A percentile compares a stretch with the other conserved stretches of the same genome.
These are phyloP conservation scores for Thinocorus orbignyianus DNA, from an alignment of 2,113 vertebrate species.

Conservation along the genomic window DNA sequence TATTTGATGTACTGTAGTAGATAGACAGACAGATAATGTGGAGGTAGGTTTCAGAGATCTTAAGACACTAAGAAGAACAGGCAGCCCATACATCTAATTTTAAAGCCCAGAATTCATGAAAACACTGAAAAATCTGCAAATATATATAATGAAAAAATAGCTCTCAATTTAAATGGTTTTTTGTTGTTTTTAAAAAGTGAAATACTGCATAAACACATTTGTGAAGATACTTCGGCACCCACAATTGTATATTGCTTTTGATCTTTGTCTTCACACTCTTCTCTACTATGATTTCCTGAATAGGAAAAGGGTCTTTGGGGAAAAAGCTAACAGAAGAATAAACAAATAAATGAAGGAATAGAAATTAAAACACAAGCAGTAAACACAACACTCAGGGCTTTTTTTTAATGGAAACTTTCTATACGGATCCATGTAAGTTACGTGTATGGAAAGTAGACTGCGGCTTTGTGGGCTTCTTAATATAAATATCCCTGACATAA, in stretches of 20 bases:
- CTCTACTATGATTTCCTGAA: background rate
- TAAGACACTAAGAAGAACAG: background rate
- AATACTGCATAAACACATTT: background rate
- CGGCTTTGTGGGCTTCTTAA: constrained; percentile 41
- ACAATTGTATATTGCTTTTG: background rate
- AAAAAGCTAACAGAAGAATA: background rate
- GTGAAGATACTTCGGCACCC: background rate
- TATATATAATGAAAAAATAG: background rate
- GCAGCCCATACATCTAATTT: background rate
- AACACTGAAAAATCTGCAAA: background rate
- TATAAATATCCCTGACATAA: constrained; percentile 54
- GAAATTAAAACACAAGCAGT: background rate
- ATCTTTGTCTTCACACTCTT: background rate
- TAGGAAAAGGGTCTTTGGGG: background rate
- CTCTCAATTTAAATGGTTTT: background rate
- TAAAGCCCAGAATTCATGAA: background rate
- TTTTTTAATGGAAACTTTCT: background rate
- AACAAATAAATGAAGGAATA: background rate
- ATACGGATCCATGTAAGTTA: background rate
- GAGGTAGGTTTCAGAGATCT: background rate
- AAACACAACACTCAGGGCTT: background rate
- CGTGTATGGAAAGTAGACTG: constrained; percentile 24
- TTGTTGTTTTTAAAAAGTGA: background rate
- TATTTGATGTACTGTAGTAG: background rate
- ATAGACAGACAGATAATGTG: background rate